Percentiles rank a stretch among this genome's conserved stretches.
These are phyloP conservation scores for Lysandra coridon DNA, from an alignment of 2,888 invertebrate species.

Conservation along the genomic window DNA sequence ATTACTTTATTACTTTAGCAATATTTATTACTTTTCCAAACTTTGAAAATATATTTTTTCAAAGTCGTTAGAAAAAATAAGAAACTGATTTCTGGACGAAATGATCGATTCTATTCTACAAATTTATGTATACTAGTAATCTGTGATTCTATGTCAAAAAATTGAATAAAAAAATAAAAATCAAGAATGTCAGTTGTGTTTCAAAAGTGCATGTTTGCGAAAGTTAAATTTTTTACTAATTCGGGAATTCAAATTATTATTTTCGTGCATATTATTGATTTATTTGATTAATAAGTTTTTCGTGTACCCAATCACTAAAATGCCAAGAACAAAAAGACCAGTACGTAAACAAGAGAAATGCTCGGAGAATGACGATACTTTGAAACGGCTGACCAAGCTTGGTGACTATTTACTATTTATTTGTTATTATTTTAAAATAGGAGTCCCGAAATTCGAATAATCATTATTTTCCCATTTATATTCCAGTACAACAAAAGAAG, in stretches of 20 bases:
- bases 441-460: not conserved
- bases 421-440: not conserved
- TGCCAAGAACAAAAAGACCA: conserved; percentile 73
- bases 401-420: conserved; percentile 45
- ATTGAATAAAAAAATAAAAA: conserved; percentile 18
- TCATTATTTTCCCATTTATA: not conserved
- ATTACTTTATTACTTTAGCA: too few relatives aligned
- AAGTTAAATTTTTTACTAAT: not conserved
- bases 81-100: conserved; percentile 1
- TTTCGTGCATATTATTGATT: not conserved
- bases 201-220: conserved; percentile 10
- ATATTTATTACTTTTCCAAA: too few relatives aligned
- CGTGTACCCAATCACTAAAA: conserved; percentile 43
- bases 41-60: too few relatives aligned
- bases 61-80: too few relatives aligned
- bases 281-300: not conserved
- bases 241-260: not conserved
- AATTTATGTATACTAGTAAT: too few relatives aligned
- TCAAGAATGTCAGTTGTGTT: conserved; percentile 52
- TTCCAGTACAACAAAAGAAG: conserved; percentile 50
- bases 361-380: conserved; percentile 53
- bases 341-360: conserved; percentile 58
- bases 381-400: conserved; percentile 61
- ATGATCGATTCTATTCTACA: too few relatives aligned
- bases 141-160: too few relatives aligned